These are phyloP conservation scores for Holothuria scabra DNA, from an alignment of 53 echinoderm and acorn worm genomes.

Conservation along the genomic window DNA sequence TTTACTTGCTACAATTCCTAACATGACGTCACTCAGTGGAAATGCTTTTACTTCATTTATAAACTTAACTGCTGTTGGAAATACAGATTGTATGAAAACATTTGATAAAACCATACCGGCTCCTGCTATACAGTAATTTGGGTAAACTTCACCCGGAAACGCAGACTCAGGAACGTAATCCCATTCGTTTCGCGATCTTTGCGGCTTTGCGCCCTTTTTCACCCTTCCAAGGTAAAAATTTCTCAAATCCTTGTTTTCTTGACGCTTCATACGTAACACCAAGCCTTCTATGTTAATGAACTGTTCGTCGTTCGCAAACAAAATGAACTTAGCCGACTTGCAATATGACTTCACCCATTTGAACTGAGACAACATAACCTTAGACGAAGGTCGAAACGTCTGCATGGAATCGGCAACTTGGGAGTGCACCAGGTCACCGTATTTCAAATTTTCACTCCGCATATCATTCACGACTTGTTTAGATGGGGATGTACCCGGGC, in stretches of 20 bases:
- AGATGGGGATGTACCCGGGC: constrained; percentile 57
- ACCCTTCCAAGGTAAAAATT: constrained; percentile 74
- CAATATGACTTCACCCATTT: constrained; percentile 80
- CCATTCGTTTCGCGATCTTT: constrained; percentile 55
- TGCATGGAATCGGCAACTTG: constrained; percentile 58
- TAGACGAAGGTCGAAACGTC: constrained; percentile 63
- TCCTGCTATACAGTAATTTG: constrained; percentile 87
- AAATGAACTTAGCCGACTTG: constrained; percentile 66
- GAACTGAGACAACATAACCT: constrained; percentile 68
- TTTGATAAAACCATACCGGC: constrained; percentile 82
- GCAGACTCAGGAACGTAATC: constrained; percentile 64
- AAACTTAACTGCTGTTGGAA: constrained; percentile 50
- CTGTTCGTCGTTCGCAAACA: constrained; percentile 76
- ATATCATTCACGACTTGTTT: constrained; percentile 46
- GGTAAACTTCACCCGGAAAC: constrained; percentile 66
- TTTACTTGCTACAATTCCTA: constrained; percentile 63
- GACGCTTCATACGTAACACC: constrained; percentile 53
- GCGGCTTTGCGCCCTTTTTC: constrained; percentile 67
- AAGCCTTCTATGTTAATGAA: constrained; percentile 72
- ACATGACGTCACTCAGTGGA: constrained; percentile 74
- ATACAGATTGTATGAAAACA: constrained; percentile 60
- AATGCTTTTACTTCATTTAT: constrained; percentile 54
- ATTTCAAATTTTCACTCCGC: constrained; percentile 37
- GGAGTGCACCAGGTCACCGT: constrained; percentile 71
- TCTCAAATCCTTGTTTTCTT: constrained; percentile 38